phyloP scores from a whole-genome alignment of 2,888 invertebrate genomes.

The Pocota personata region DNA sequence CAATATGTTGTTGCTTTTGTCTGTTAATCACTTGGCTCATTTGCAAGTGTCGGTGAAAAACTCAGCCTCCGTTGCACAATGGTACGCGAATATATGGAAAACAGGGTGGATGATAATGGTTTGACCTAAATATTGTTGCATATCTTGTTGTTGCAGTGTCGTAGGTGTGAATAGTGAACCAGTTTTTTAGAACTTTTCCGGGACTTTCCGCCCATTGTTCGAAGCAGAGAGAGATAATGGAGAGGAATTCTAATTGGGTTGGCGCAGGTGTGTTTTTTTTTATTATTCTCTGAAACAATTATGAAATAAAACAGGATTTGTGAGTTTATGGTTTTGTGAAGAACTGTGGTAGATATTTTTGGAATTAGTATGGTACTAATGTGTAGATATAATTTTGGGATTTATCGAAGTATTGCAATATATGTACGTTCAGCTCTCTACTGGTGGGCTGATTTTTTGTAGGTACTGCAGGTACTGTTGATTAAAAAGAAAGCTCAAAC shows the following conservation, averaged over 20 bases:
- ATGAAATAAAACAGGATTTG: constrained; percentile 15
- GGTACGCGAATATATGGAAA: constrained; percentile 22
- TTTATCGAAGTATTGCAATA: background rate
- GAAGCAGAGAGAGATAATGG: constrained; percentile 15
- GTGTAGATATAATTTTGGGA: background rate
- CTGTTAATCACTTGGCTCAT: constrained; percentile 67
- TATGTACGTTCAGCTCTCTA: no score
- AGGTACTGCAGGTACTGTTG: no score
- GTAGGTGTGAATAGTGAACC: constrained; percentile 51
- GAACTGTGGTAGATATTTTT: background rate
- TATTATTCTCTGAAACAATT: background rate
- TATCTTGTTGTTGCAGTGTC: constrained; percentile 14
- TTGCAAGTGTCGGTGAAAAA: constrained; percentile 58
- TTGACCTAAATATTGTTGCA: constrained; percentile 57
- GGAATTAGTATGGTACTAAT: background rate
- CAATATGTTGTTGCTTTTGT: constrained; percentile 53
- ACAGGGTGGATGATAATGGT: constrained; percentile 36
- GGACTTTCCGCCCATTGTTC: constrained; percentile 34
- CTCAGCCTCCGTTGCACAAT: constrained; percentile 33
- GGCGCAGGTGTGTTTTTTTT: constrained; percentile 14
- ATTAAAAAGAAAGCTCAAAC: no score
- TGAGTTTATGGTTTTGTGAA: constrained; percentile 17
- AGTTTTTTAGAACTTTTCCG: constrained; percentile 54
- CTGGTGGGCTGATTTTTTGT: no score
- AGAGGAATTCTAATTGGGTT: constrained; percentile 41